A percentile compares a stretch with the other conserved stretches of the same genome.
These are phyloP conservation scores for Drosophila ironensis DNA, from an alignment of 1,140 invertebrate genomes.

Conservation along the genomic window DNA sequence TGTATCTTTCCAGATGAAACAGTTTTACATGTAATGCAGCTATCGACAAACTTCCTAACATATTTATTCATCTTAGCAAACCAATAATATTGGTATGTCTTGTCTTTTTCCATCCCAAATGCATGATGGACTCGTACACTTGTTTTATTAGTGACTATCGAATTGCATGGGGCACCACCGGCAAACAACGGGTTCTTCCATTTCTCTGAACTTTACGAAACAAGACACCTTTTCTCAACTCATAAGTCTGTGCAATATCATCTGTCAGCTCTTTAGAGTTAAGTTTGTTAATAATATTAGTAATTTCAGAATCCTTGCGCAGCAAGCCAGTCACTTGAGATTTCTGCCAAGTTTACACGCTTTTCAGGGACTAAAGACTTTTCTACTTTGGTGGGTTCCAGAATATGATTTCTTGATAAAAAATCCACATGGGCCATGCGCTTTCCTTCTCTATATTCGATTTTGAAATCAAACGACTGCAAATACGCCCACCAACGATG, in stretches of 20 bases:
- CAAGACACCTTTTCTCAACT: constrained; percentile 1
- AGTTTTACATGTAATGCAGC: background rate
- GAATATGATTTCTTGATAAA: constrained; percentile 1
- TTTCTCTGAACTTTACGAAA: background rate
- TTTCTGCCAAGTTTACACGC: background rate
- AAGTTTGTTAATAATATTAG: constrained; percentile 4
- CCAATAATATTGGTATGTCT: background rate
- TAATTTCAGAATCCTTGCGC: constrained; percentile 6
- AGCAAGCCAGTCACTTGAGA: constrained; percentile 6
- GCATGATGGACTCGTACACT: constrained; percentile 1
- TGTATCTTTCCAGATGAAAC: background rate
- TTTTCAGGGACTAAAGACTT: background rate
- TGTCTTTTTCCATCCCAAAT: constrained; percentile 7
- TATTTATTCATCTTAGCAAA: background rate
- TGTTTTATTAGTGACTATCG: constrained; percentile 9
- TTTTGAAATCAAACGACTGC: background rate
- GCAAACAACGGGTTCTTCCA: constrained; percentile 6
- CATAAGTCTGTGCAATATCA: constrained; percentile 13
- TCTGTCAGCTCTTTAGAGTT: constrained; percentile 7
- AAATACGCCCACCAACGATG: background rate
- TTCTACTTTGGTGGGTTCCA: background rate
- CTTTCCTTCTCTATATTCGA: constrained; percentile 7
- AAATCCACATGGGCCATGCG: constrained; percentile 8
- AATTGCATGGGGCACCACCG: constrained; percentile 8
- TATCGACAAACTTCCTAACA: background rate